A percentile compares a stretch with the other conserved stretches of the same genome.
Conservation (phyloP, 2,113 vertebrate species). For the Menidia beryllina region DNA sequence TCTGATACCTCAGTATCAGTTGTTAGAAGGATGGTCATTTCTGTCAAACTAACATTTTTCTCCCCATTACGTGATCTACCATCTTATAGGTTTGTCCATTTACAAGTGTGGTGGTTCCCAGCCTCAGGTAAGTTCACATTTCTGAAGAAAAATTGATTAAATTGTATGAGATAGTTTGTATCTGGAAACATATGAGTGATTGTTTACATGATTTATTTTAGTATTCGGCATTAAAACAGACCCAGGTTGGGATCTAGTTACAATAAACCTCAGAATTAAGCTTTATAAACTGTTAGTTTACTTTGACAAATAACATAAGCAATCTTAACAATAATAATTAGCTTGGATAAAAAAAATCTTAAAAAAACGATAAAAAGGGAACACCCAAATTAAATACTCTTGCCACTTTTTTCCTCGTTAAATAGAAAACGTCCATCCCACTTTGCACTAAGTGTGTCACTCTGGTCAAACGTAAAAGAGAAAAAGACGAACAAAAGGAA, state of each 20-base stretch:
- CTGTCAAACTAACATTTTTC: neutral
- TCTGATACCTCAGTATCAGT: neutral
- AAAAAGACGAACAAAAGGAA: slow-evolving; percentile 49
- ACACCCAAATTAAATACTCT: slow-evolving; percentile 82
- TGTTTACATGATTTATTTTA: slow-evolving; percentile 72
- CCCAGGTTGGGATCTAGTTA: slow-evolving; percentile 44
- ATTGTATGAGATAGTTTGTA: neutral
- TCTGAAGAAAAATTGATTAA: neutral
- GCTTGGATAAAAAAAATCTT: slow-evolving; percentile 64
- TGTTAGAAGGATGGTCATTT: neutral
- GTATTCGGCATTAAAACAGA: slow-evolving; percentile 52
- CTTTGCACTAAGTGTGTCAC: slow-evolving; percentile 53
- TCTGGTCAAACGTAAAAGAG: slow-evolving; percentile 37
- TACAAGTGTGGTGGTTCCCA: slow-evolving; percentile 1
- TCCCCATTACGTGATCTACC: neutral
- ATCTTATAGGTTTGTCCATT: slow-evolving; percentile 20
- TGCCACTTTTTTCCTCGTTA: slow-evolving; percentile 74
- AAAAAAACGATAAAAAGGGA: slow-evolving; percentile 64
- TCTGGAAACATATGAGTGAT: neutral
- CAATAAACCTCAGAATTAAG: slow-evolving; percentile 51
- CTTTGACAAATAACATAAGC: slow-evolving; percentile 52
- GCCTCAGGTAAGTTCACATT: slow-evolving; percentile 37
- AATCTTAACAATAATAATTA: slow-evolving; percentile 68
- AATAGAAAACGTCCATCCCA: slow-evolving; percentile 81
- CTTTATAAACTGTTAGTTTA: slow-evolving; percentile 61